phyloP scores from a whole-genome alignment of 2,797 vertebrate genomes.

The Lerista edwardsae region DNA sequence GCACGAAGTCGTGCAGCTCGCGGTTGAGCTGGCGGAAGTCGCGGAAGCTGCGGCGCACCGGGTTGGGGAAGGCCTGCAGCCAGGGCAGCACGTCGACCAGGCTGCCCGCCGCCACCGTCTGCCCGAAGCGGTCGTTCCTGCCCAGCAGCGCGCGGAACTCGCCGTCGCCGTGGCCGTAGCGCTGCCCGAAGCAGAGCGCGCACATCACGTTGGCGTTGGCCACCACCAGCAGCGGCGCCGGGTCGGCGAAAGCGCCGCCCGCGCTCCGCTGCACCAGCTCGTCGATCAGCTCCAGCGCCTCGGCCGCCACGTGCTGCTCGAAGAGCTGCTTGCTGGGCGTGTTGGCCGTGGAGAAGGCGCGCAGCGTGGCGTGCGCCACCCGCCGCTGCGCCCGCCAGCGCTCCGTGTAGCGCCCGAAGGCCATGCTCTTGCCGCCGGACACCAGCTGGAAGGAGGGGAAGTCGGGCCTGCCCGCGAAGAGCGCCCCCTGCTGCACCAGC shows the following conservation, averaged over 20 bases:
- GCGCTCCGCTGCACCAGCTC: slow-evolving; percentile 59
- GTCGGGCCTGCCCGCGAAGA: slow-evolving; percentile 87
- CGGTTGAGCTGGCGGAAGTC: slow-evolving; percentile 80
- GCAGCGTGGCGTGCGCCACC: slow-evolving; percentile 82
- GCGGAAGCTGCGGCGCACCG: slow-evolving; percentile 77
- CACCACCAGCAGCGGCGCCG: slow-evolving; percentile 76
- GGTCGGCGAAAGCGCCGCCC: slow-evolving; percentile 75
- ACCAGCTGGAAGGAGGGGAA: slow-evolving; percentile 81
- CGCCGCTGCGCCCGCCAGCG: slow-evolving; percentile 83
- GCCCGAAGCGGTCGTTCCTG: slow-evolving; percentile 77
- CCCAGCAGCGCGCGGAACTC: slow-evolving; percentile 82
- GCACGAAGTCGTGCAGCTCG: slow-evolving; percentile 81
- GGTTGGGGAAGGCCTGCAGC: slow-evolving; percentile 85
- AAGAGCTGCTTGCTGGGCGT: slow-evolving; percentile 77
- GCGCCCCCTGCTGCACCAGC: slow-evolving; percentile 78
- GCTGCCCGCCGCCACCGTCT: slow-evolving; percentile 85
- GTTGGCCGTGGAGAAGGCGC: slow-evolving; percentile 79
- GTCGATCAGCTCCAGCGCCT: slow-evolving; percentile 77
- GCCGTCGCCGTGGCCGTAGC: slow-evolving; percentile 79
- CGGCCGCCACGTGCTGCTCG: slow-evolving; percentile 81
- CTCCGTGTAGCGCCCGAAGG: slow-evolving; percentile 79
- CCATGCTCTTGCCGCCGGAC: slow-evolving; percentile 80
- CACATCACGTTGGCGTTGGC: slow-evolving; percentile 85
- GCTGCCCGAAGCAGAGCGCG: slow-evolving; percentile 85
- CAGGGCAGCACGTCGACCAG: slow-evolving; percentile 88